Evolutionary conservation across 2,888 invertebrate genomes (phyloP), one percentile per base, ranked within the genome.

Genomic region (Diaphora mendica): DNA sequence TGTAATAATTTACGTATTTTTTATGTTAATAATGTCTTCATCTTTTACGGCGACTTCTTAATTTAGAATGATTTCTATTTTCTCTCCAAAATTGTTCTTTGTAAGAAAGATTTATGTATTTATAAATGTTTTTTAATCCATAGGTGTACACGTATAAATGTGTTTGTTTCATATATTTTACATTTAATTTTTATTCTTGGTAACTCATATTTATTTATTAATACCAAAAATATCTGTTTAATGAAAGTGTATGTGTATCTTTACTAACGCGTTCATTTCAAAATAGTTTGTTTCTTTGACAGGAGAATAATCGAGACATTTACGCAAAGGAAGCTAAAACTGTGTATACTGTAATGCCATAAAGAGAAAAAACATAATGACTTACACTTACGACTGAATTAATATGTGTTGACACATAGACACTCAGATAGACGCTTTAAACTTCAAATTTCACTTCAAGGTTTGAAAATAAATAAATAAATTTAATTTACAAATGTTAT

Each of bases 1-100:
- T 70, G 42, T 55, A 33, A 42, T 64, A 71, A 65, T 69, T 75
- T 71, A 72, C 23, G 30, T 35, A 17, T n/a, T 20, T 59, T 68
- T 64, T 72, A 68, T 72, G 72, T 64, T 35, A 68, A 68, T 62
- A 30, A 5, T 17, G 62, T 62, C 30, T 30, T 68, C 2, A n/a
- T 15, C 26, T 51, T 48, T 48, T 72, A 42, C 23, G 30, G 17
- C 35, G 39, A 23, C 39, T n/a, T 30, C 64, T 30, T 33, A 48
- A 33, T 48, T 30, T 67, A 20, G 20, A 23, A 23, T n/a, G 42
- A 68, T 69, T 30, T 51, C 42, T 62, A 33, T 51, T 59, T 17
- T 64, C 39, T 64, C 64, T 30, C 48, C 20, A 44, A 30, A 48
- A 20, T 9, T 7, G 26, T 48, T 48, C 8, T 30, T 23, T 30